Conservation (phyloP, 2,797 vertebrate species). For the Pyrocephalus nanus region DNA sequence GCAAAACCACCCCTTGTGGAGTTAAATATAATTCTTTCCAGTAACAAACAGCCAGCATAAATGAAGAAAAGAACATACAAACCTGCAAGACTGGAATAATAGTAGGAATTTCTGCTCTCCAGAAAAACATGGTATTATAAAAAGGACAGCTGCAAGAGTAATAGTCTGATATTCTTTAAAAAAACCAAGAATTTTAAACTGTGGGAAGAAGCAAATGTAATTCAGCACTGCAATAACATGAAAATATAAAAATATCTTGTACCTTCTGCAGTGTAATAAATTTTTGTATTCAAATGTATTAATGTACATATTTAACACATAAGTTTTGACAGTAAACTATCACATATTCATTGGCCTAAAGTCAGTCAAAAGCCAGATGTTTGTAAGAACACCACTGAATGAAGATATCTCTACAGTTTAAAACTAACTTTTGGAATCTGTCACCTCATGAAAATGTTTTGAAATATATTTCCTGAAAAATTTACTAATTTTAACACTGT, state of each 20-base stretch:
- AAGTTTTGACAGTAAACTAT: background rate
- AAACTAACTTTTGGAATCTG: background rate
- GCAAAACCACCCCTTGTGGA: rapidly evolving
- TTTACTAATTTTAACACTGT: background rate
- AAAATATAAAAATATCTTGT: background rate
- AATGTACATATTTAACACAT: background rate
- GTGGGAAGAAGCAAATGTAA: background rate
- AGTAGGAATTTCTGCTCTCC: background rate
- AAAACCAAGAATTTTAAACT: background rate
- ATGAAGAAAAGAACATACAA: background rate
- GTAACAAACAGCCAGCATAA: background rate
- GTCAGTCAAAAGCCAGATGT: background rate
- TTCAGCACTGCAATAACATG: background rate
- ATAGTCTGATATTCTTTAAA: background rate
- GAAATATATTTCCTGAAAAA: background rate
- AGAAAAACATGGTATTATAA: background rate
- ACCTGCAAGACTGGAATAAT: background rate
- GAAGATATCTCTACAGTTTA: background rate
- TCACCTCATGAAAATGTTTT: background rate
- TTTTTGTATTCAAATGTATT: background rate
- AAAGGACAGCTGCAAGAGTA: background rate
- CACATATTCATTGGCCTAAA: background rate
- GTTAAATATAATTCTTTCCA: background rate
- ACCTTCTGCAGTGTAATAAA: background rate
- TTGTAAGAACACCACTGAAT: background rate